Conservation (phyloP, 2,888 invertebrate species). For the Cheilosia soror region DNA sequence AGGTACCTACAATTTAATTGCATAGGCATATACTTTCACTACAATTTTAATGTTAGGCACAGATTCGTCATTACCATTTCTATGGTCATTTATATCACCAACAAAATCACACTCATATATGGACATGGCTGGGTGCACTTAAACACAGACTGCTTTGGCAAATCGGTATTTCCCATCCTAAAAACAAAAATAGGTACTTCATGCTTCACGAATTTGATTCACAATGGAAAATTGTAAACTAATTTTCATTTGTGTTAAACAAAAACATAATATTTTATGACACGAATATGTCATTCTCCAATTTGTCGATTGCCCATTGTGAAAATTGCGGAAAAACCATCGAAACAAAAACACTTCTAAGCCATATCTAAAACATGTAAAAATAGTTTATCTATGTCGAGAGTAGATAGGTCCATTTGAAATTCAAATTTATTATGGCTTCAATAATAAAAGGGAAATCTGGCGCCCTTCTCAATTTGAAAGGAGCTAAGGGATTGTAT, state of each 20-base stretch:
- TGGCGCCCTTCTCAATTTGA: too few species aligned
- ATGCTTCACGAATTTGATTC: slow-evolving; percentile 28
- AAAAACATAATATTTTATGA: not conserved
- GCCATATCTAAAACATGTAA: too few species aligned
- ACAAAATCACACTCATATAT: slow-evolving; percentile 3
- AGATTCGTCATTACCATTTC: not conserved
- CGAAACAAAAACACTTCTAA: too few species aligned
- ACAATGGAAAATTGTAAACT: not conserved
- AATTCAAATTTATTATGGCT: too few species aligned
- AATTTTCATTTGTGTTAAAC: too few species aligned
- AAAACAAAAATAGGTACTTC: slow-evolving; percentile 1
- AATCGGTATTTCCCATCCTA: slow-evolving; percentile 15
- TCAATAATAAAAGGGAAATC: too few species aligned
- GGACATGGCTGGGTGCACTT: slow-evolving; percentile 26
- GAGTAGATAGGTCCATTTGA: too few species aligned
- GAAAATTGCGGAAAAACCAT: too few species aligned
- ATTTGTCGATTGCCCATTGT: not conserved
- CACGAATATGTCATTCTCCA: not conserved
- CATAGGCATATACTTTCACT: slow-evolving; percentile 29
- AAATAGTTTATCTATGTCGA: too few species aligned
- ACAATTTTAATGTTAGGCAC: not conserved
- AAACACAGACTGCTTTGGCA: not conserved
- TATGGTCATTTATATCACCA: not conserved
- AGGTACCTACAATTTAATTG: not conserved
- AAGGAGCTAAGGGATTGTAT: too few species aligned